Base-by-base conservation (phyloP, 2,888 invertebrate species). In the Spodoptera picta region DNA sequence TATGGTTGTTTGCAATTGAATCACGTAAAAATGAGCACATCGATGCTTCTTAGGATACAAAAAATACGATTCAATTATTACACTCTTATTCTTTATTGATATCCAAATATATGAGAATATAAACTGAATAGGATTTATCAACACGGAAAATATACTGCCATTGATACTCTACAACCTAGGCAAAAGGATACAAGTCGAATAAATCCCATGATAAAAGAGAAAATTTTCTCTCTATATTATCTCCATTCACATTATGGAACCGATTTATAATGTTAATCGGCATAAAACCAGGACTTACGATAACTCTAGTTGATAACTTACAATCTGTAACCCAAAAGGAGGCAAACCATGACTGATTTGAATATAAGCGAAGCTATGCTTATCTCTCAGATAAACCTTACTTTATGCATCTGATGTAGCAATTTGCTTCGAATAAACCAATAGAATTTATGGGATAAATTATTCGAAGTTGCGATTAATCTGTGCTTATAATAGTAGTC, bases 391-490 rank as follows among this genome's bases (percentile, higher is more conserved):
- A 75, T 65, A 63, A 63, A 41, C 58, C 57, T 48, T 51, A 49
- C 23, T 53, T 45, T 47, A 65, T 50, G 53, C 55, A 43, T 41
- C 45, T 6, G 57, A 62, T 66, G 54, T 59, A 45, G 62, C 41
- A 60, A 67, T 51, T 75, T 53, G 71, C 75, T 62, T 75, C 23
- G 49, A 55, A 75, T 69, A 69, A 66, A 61, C 64, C 12, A 53
- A 60, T 66, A 56, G 49, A 58, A 66, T 69, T 54, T 45, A 66
- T 76, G 27, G 54, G 60, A 58, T 73, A 53, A 61, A 66, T 65
- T 60, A 76, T 65, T 48, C 36, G 19, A 59, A 59, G 54, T 44
- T 55, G 55, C 56, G 64, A 70, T 69, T 75, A 70, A 70, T 58
- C 53, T 48, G 36, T 53, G 41, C 54, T 73, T 60, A 74, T 69